Evolutionary conservation across 2,797 vertebrate species (phyloP), one percentile per base, ranked within the genome.

Genomic region (Mormyrus hasselquistii): DNA sequence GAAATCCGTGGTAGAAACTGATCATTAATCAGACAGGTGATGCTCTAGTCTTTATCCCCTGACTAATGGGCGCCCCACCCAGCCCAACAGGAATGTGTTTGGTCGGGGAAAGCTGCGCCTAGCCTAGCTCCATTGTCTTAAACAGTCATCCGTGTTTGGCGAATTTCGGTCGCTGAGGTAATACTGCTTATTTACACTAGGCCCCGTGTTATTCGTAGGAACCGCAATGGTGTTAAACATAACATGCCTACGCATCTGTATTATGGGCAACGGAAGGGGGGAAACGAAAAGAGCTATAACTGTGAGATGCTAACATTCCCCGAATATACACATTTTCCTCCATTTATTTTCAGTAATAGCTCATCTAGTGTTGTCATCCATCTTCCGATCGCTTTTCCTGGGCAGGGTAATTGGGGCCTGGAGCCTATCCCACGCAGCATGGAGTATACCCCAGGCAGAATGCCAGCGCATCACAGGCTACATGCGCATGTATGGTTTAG

Each of bases 131-230:
- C 22, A 47, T 85, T 52, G 87, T 41, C 49, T 73, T 82, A 79
- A 25, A 82, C 65, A 57, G 52, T 59, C 52, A 52, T 84, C 88
- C 29, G 82, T 85, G 82, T 65, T 89, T 85, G 41, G n/a, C 44
- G 25, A 85, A 84, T 57, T 12, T 29, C 50, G 29, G 25, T 52
- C n/a, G 14, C 65, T 49, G 84, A 82, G 38, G 44, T 57, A 83
- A 83, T 25, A n/a, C 38, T 6, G 6, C 25, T 52, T 89, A 89
- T 89, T 85, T 50, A 85, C 65, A 69, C 12, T 38, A 69, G 65
- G 65, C 9, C 62, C 9, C 12, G 65, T 86, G 50, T 34, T 25
- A 86, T 55, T 84, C 22, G 41, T 49, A 84, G 47, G 29, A 50
- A 49, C 82, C 22, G 34, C 16, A 41, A 7, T 79, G 73, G 38